Evolutionary conservation across 2,888 invertebrate species (phyloP).

Genomic region (Cosmia trapezina): DNA sequence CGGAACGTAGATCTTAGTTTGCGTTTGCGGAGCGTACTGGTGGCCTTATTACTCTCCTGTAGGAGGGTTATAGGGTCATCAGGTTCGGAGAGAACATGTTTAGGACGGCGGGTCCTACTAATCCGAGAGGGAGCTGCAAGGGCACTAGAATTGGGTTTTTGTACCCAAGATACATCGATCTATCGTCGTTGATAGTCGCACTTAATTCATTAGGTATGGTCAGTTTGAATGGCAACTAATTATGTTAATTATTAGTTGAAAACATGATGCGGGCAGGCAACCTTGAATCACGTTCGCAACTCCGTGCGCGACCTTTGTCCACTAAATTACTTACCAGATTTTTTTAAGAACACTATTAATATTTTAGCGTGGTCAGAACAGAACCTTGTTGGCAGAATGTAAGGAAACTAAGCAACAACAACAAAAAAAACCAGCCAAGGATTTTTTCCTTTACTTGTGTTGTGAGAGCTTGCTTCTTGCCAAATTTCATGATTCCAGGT

Average conservation of each 20-base stretch:
- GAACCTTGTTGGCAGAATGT: not conserved
- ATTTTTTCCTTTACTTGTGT: too few relatives aligned
- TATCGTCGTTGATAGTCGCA: not conserved
- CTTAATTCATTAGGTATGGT: not conserved
- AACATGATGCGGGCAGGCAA: conserved; percentile 2
- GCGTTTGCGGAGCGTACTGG: too few relatives aligned
- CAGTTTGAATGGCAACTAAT: conserved; percentile 7
- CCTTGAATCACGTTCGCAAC: conserved; percentile 23
- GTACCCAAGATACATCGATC: not conserved
- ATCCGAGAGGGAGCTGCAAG: too few relatives aligned
- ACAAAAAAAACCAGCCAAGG: not conserved
- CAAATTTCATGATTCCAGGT: too few relatives aligned
- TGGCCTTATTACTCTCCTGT: too few relatives aligned
- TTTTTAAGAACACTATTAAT: not conserved
- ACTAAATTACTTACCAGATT: not conserved
- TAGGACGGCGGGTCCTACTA: too few relatives aligned
- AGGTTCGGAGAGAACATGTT: too few relatives aligned
- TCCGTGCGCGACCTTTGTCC: conserved; percentile 5
- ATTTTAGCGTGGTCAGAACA: not conserved
- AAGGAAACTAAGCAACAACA: not conserved
- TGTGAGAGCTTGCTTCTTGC: too few relatives aligned
- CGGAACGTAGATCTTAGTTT: too few relatives aligned
- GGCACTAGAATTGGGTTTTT: too few relatives aligned
- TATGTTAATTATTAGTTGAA: conserved; percentile 17
- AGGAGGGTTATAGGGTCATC: too few relatives aligned